Conservation (phyloP, 1,140 invertebrate species). For the Archivesica marissinica region DNA sequence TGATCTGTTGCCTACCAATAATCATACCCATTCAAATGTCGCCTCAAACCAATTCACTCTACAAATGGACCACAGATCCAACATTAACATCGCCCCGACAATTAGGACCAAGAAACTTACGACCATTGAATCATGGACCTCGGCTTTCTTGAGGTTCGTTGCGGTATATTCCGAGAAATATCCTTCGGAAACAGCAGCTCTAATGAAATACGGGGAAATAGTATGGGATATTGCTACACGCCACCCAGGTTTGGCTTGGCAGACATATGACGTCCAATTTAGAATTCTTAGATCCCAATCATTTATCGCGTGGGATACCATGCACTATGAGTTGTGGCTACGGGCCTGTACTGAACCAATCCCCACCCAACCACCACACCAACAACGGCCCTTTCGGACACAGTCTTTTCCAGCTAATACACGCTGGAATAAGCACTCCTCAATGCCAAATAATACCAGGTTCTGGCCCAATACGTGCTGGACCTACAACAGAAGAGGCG, state of each 20-base stretch:
- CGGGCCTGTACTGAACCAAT: neutral
- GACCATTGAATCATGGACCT: constrained; percentile 22
- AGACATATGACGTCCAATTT: constrained; percentile 17
- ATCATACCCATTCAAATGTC: too few relatives aligned
- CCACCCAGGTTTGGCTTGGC: constrained; percentile 15
- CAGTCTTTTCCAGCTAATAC: neutral
- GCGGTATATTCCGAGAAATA: constrained; percentile 6
- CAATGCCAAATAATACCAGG: neutral
- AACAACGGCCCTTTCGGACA: neutral
- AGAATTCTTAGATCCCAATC: neutral
- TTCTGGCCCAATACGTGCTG: constrained; percentile 25
- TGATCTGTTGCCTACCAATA: too few relatives aligned
- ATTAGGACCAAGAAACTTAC: too few relatives aligned
- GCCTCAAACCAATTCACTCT: too few relatives aligned
- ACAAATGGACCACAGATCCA: too few relatives aligned
- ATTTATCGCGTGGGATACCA: neutral
- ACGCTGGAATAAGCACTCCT: neutral
- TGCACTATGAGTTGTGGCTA: constrained; percentile 22
- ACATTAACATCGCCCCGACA: too few relatives aligned
- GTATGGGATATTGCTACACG: constrained; percentile 28
- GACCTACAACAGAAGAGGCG: constrained; percentile 2
- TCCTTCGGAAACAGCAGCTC: neutral
- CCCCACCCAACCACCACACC: neutral
- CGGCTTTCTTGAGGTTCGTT: constrained; percentile 5
- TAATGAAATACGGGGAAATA: constrained; percentile 33